Evolutionary conservation across 1,140 invertebrate species (phyloP), one percentile per base, ranked within the genome.

Genomic region (Scylla paramamosain): DNA sequence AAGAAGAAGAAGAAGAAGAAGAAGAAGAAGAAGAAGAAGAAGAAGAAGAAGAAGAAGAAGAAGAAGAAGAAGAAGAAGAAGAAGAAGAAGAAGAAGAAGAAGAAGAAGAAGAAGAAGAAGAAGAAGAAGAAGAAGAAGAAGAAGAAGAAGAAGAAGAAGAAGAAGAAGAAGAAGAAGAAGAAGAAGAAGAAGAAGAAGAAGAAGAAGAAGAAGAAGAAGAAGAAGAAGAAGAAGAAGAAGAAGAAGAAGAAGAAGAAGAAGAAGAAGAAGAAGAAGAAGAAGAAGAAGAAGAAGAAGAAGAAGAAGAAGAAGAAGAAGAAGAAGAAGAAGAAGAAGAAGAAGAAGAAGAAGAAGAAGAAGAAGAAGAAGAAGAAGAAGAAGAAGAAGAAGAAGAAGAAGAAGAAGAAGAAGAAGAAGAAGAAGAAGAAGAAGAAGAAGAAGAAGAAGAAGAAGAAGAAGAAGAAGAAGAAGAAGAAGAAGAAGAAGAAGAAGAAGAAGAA

Each of bases 401-500:
- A 86, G 28, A 28, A n/a, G 39, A 8, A 29, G 20, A 86, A 7
- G 20, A 29, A 29, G 84, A 31, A 6, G 28, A 10, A 77, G 10
- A 12, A 77, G 10, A 25, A 25, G 59, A 77, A 77, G 59, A 77
- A 77, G 59, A 77, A 77, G 10, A 25, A 86, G 0, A 86, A 28
- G 28, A 29, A 86, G 84, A 86, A 29, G 28, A 29, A 86, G 84
- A 86, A 29, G n/a, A 29, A 86, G 84, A 86, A 29, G n/a, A 29
- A 86, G 84, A 77, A 77, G 59, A 77, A 86, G 84, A 86, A 29
- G n/a, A 29, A 86, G 84, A 86, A 29, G n/a, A 29, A 86, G 84
- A 86, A 29, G n/a, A 29, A 86, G 84, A 86, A 29, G n/a, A 29
- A 86, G 84, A 86, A 29, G n/a, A 77, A 77, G 59, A 77, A 77